phyloP scores from a whole-genome alignment of 2,888 invertebrate species.

The Eristalis arbustorum region DNA sequence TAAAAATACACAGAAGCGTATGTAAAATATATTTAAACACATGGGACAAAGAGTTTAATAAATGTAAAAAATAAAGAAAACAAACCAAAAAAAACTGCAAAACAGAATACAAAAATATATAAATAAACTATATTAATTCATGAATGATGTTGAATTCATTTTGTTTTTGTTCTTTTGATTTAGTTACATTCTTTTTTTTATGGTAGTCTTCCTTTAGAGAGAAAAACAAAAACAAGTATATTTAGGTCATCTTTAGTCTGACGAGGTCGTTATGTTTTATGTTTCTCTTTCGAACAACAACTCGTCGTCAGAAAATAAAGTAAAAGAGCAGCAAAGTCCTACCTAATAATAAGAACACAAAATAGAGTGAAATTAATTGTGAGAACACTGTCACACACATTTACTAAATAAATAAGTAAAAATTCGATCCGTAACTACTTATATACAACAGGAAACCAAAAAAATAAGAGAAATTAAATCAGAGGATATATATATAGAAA shows the following conservation, averaged over 20 bases:
- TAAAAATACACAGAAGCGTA: slow-evolving; percentile 20
- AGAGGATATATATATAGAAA: slow-evolving; percentile 48
- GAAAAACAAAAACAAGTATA: not conserved
- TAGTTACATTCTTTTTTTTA: not conserved
- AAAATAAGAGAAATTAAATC: slow-evolving; percentile 20
- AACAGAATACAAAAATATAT: slow-evolving; percentile 72
- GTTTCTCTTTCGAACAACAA: not conserved
- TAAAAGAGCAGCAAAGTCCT: slow-evolving; percentile 36
- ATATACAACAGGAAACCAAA: slow-evolving; percentile 46
- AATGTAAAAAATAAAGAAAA: slow-evolving; percentile 68
- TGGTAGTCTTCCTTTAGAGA: slow-evolving; percentile 41
- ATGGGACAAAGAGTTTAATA: slow-evolving; percentile 53
- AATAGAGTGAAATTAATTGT: slow-evolving; percentile 21
- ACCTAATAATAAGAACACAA: slow-evolving; percentile 50
- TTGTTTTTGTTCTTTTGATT: not conserved
- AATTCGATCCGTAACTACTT: slow-evolving; percentile 67
- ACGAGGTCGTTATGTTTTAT: not conserved
- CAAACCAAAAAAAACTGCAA: slow-evolving; percentile 47
- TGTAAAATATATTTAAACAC: slow-evolving; percentile 72
- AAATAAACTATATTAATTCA: slow-evolving; percentile 61
- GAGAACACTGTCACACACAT: not conserved
- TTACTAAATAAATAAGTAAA: slow-evolving; percentile 39
- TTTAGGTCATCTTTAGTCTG: not conserved
- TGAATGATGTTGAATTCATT: slow-evolving; percentile 36
- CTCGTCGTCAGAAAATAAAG: slow-evolving; percentile 2